These are phyloP conservation scores for Isurus oxyrinchus DNA, from an alignment of 2,113 vertebrate genomes.

Conservation along the genomic window DNA sequence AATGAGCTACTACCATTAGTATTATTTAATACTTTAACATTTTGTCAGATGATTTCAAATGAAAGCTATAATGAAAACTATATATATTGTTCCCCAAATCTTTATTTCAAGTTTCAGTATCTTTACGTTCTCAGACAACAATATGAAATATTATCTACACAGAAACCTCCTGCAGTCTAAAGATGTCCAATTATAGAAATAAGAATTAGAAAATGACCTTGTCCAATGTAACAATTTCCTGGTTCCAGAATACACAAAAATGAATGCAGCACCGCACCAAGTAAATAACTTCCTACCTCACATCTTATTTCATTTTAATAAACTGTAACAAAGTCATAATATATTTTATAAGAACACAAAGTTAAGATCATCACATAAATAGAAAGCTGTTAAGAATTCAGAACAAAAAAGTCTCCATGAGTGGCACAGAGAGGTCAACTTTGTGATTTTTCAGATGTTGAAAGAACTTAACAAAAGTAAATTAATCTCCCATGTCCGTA, in stretches of 20 bases:
- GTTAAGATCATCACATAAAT: neutral
- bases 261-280: neutral
- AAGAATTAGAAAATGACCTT: neutral
- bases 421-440: neutral
- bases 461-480: neutral
- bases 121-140: neutral
- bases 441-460: neutral
- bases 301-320: neutral
- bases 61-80: neutral
- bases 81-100: neutral
- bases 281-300: neutral
- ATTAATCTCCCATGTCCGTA: neutral
- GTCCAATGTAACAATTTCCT: neutral
- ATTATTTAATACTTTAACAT: neutral
- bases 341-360: neutral
- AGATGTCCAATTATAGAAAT: neutral
- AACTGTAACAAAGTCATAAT: neutral
- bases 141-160: neutral
- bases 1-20: neutral
- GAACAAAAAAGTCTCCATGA: neutral
- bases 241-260: neutral
- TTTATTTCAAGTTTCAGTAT: slow-evolving; percentile 23
- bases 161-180: neutral
- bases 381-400: neutral
- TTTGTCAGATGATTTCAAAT: neutral